phyloP scores from a whole-genome alignment of 2,797 vertebrate species.

The Bucorvus abyssinicus region DNA sequence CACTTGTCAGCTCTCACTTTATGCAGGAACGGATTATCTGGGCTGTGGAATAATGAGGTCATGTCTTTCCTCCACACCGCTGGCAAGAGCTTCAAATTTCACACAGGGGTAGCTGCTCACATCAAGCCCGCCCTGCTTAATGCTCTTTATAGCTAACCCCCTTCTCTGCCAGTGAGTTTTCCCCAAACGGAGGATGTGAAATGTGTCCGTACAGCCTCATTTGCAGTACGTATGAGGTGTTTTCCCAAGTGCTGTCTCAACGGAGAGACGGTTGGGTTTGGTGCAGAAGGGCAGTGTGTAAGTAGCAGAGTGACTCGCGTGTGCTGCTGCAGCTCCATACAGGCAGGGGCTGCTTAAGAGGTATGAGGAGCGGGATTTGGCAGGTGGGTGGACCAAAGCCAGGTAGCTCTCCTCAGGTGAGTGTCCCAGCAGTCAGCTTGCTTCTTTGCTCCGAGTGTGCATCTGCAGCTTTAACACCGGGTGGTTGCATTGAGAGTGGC shows the following conservation, averaged over 20 bases:
- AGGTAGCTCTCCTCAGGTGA: background rate
- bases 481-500: background rate
- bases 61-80: slow-evolving; percentile 26
- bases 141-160: background rate
- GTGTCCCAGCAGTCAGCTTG: background rate
- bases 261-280: background rate
- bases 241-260: background rate
- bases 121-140: background rate
- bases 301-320: background rate
- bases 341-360: background rate
- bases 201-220: accelerated
- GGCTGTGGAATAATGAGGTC: slow-evolving; percentile 61
- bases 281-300: background rate
- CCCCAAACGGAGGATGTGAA: background rate
- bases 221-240: background rate
- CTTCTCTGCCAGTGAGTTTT: background rate
- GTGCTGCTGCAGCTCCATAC: accelerated
- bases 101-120: slow-evolving; percentile 23
- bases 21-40: slow-evolving; percentile 52
- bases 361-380: background rate
- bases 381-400: background rate
- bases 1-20: slow-evolving; percentile 59
- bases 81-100: slow-evolving; percentile 43
- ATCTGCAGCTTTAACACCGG: background rate
- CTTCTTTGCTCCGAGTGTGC: background rate